Evolutionary conservation across 1,140 invertebrate species (phyloP).

Genomic region (Polypedilum vanderplanki): DNA sequence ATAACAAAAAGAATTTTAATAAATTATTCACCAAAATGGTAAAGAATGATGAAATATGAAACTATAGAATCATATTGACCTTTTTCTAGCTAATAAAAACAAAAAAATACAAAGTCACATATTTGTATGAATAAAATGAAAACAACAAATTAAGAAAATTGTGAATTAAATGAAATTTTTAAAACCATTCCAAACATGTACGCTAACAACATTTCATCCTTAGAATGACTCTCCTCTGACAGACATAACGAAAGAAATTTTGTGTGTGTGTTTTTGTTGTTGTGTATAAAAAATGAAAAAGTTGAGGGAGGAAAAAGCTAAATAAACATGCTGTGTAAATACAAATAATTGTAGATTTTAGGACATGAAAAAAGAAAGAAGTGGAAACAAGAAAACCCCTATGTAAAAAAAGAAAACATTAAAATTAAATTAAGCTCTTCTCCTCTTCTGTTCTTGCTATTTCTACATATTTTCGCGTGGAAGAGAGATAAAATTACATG

Average conservation of each 20-base stretch:
- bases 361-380: neutral
- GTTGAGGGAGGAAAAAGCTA: neutral
- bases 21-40: neutral
- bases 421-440: slow-evolving; percentile 3
- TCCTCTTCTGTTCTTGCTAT: neutral
- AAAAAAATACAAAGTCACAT: neutral
- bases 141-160: neutral
- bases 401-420: neutral
- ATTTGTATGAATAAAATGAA: slow-evolving; percentile 1
- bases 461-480: neutral
- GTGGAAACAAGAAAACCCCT: slow-evolving; percentile 7
- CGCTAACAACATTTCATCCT: neutral
- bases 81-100: neutral
- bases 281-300: neutral
- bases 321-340: slow-evolving; percentile 26
- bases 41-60: neutral
- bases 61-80: neutral
- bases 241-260: neutral
- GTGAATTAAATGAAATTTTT: slow-evolving; percentile 20
- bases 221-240: neutral
- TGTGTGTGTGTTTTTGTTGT: neutral
- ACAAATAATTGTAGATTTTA: slow-evolving; percentile 27
- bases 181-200: slow-evolving; percentile 28
- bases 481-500: neutral
- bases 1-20: neutral